phyloP scores from a whole-genome alignment of 2,888 invertebrate genomes.

The Xanthorhoe spadicearia region DNA sequence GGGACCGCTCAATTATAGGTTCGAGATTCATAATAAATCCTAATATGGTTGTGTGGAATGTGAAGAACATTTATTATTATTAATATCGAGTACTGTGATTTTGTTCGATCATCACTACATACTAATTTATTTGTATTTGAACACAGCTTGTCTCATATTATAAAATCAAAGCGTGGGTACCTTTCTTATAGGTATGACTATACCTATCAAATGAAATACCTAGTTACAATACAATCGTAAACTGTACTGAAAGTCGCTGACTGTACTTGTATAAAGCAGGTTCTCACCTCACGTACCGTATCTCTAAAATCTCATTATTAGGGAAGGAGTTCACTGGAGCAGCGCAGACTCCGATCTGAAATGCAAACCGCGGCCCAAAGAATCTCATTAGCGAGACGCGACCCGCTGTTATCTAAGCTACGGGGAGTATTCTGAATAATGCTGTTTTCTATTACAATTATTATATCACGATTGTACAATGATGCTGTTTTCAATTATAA shows the following conservation, averaged over 20 bases:
- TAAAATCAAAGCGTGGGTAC: too few species aligned
- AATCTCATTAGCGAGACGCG: constrained; percentile 81
- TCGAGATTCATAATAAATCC: too few species aligned
- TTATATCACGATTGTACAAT: too few species aligned
- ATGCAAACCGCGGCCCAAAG: constrained; percentile 83
- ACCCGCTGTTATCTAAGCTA: constrained; percentile 60
- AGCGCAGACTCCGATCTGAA: constrained; percentile 71
- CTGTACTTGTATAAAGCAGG: constrained; percentile 15
- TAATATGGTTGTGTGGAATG: too few species aligned
- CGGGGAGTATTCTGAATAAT: constrained; percentile 59
- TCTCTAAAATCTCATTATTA: constrained; percentile 58
- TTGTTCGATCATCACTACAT: too few species aligned
- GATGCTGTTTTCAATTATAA: neutral
- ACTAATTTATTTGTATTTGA: too few species aligned
- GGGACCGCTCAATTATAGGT: constrained; percentile 16
- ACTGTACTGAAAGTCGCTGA: neutral
- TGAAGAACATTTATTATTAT: too few species aligned
- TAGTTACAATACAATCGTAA: too few species aligned
- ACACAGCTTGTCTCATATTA: too few species aligned
- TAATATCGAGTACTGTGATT: too few species aligned
- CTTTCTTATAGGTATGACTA: too few species aligned
- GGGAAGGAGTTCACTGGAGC: constrained; percentile 62
- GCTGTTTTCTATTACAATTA: neutral
- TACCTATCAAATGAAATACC: too few species aligned
- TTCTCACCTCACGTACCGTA: constrained; percentile 40